These are phyloP conservation scores for Elysia crispata DNA, from an alignment of 2,888 invertebrate species.

Conservation along the genomic window DNA sequence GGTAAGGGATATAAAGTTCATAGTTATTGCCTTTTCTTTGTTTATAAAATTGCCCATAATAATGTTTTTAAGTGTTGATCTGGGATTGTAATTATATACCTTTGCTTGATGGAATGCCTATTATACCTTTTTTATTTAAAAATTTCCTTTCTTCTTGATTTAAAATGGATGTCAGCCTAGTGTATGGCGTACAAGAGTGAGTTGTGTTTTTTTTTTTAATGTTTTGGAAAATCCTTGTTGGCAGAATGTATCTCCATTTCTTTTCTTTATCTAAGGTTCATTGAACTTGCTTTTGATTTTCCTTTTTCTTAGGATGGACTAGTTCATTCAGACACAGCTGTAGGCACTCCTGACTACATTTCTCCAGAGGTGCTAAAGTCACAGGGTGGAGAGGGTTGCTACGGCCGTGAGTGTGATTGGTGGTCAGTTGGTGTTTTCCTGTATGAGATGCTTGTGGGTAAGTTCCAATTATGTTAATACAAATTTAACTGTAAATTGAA, in stretches of 20 bases:
- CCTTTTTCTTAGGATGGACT: slow-evolving; percentile 85
- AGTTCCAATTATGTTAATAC: slow-evolving; percentile 60
- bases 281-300: neutral
- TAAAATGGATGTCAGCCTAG: too few relatives aligned
- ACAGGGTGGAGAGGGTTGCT: slow-evolving; percentile 95
- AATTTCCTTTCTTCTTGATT: too few relatives aligned
- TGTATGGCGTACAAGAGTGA: too few relatives aligned
- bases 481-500: too few relatives aligned
- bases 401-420: slow-evolving; percentile 99
- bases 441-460: slow-evolving; percentile 97
- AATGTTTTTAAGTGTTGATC: too few relatives aligned
- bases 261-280: neutral
- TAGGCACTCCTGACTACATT: slow-evolving; percentile 99
- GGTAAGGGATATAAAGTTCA: slow-evolving; percentile 76
- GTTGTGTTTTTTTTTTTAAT: too few relatives aligned
- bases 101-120: too few relatives aligned
- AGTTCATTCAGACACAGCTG: slow-evolving; percentile 97
- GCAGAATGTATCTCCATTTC: neutral
- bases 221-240: too few relatives aligned
- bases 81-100: too few relatives aligned
- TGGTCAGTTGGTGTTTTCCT: slow-evolving; percentile 99
- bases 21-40: too few relatives aligned
- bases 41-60: too few relatives aligned
- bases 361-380: slow-evolving; percentile 98
- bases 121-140: too few relatives aligned